These are phyloP conservation scores for Genyomyrus donnyi DNA, from an alignment of 2,113 vertebrate species.

Conservation along the genomic window DNA sequence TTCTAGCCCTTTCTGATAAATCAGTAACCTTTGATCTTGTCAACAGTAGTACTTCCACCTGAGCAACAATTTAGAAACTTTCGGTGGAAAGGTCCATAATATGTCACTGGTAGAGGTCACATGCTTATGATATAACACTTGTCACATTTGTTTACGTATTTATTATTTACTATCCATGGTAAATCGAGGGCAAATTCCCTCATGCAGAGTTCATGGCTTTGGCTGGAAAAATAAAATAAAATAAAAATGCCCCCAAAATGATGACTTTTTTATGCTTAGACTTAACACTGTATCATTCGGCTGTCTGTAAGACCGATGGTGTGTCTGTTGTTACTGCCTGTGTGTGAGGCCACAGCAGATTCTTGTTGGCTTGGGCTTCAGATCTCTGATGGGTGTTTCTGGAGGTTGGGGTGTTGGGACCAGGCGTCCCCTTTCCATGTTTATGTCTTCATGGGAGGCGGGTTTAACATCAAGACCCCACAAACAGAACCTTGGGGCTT, in stretches of 20 bases:
- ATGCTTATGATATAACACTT: background rate
- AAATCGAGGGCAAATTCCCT: background rate
- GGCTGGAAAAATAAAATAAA: background rate
- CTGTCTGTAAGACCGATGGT: background rate
- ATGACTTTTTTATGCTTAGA: background rate
- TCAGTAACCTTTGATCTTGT: background rate
- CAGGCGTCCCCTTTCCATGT: background rate
- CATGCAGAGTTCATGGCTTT: background rate
- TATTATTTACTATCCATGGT: background rate
- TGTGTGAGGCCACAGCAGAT: background rate
- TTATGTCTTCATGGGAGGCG: background rate
- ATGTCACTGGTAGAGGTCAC: background rate
- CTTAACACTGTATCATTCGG: background rate
- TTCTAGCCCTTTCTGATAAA: background rate
- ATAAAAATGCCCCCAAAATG: background rate
- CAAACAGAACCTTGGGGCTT: background rate
- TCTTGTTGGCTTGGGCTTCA: background rate
- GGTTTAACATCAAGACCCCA: background rate
- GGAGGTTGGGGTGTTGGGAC: background rate
- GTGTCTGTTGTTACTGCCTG: background rate
- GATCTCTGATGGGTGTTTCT: background rate
- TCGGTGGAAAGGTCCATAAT: background rate
- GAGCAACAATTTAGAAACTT: background rate
- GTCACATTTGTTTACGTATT: background rate
- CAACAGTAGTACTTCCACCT: background rate